phyloP scores from a whole-genome alignment of 2,888 invertebrate species.

The Nephrotoma flavescens region DNA sequence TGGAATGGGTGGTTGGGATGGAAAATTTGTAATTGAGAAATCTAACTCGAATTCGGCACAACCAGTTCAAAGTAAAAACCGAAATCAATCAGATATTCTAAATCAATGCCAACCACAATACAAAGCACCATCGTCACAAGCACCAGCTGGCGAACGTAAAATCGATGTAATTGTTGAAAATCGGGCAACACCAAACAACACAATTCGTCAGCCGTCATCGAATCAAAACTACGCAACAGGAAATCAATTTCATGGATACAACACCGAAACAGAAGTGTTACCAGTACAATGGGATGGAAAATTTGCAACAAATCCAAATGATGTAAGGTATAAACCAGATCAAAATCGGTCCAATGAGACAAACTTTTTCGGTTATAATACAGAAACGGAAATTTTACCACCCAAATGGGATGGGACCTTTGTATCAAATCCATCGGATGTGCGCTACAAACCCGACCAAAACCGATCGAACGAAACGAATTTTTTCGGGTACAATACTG shows the following conservation, averaged over 20 bases:
- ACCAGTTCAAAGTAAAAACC: not conserved
- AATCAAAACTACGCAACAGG: not conserved
- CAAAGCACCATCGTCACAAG: not conserved
- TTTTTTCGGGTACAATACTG: slow-evolving; percentile 25
- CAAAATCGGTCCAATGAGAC: slow-evolving; percentile 24
- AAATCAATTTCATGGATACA: slow-evolving; percentile 7
- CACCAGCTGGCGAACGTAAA: not conserved
- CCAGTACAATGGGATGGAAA: slow-evolving; percentile 9
- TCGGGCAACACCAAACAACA: not conserved
- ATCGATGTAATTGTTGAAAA: not conserved
- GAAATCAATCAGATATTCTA: not conserved
- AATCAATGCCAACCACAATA: slow-evolving; percentile 1
- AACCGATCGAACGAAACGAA: slow-evolving; percentile 26
- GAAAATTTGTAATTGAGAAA: slow-evolving; percentile 20
- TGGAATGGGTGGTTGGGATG: slow-evolving; percentile 32
- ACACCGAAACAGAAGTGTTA: slow-evolving; percentile 6
- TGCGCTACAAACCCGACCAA: not conserved
- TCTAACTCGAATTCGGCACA: not conserved
- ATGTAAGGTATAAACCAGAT: not conserved
- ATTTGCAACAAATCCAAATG: not conserved
- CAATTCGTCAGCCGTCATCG: not conserved
- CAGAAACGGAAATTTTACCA: slow-evolving; percentile 8
- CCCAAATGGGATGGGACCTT: slow-evolving; percentile 7
- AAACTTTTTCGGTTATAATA: slow-evolving; percentile 8
- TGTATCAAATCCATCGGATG: not conserved